These are phyloP conservation scores for Melanostigma gelatinosum DNA, from an alignment of 2,113 vertebrate species.

Conservation along the genomic window DNA sequence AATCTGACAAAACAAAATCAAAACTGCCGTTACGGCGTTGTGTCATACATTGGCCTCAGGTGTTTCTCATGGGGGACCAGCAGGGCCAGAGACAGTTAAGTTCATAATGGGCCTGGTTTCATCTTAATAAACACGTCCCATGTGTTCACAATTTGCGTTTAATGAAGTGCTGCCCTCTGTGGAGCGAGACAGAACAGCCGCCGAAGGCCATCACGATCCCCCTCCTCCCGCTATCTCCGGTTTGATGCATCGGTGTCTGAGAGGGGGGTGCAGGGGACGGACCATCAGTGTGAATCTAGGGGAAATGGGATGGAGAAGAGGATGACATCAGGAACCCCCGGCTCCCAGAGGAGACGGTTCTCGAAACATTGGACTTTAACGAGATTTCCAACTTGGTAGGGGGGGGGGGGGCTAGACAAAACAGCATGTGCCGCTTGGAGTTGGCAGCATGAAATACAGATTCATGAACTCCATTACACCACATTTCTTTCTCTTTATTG, in stretches of 20 bases:
- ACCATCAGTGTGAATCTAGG: slow-evolving; percentile 29
- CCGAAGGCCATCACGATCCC: slow-evolving; percentile 37
- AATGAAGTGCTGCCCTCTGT: slow-evolving; percentile 81
- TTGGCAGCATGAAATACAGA: slow-evolving; percentile 82
- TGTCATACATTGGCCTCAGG: slow-evolving; percentile 27
- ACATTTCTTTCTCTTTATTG: slow-evolving; percentile 80
- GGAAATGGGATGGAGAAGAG: slow-evolving; percentile 50
- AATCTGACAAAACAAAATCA: not conserved
- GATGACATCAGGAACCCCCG: slow-evolving; percentile 63
- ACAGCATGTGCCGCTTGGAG: slow-evolving; percentile 65
- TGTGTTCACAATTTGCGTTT: slow-evolving; percentile 79
- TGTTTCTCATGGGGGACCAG: slow-evolving; percentile 51
- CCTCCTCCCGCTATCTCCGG: slow-evolving; percentile 3
- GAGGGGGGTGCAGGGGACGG: slow-evolving; percentile 40
- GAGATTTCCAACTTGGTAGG: slow-evolving; percentile 71
- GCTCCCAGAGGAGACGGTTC: slow-evolving; percentile 64
- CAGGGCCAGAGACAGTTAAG: slow-evolving; percentile 44
- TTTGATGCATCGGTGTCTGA: slow-evolving; percentile 25
- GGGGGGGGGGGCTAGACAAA: slow-evolving; percentile 45
- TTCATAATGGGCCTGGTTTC: slow-evolving; percentile 67
- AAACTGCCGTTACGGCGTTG: not conserved
- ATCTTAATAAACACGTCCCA: slow-evolving; percentile 75
- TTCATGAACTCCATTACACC: slow-evolving; percentile 85
- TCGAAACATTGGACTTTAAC: slow-evolving; percentile 79
- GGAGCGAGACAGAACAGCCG: slow-evolving; percentile 67